Evolutionary conservation across 2,113 vertebrate species (phyloP).

Genomic region (Turdus rufiventris): DNA sequence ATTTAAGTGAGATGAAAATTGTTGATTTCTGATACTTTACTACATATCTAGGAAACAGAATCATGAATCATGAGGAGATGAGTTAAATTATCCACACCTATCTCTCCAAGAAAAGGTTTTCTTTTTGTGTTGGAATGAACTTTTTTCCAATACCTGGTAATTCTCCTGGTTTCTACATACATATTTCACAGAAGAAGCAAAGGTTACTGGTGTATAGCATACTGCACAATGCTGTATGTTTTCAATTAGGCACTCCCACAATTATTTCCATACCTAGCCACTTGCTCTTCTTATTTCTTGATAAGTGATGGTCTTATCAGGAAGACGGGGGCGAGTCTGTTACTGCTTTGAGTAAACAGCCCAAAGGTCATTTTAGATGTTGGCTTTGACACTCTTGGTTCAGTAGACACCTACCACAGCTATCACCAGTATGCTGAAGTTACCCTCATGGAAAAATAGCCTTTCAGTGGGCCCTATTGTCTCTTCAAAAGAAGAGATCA

Average conservation of each 20-base stretch:
- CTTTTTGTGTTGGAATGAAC: background rate
- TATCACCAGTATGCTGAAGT: background rate
- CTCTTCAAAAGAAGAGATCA: background rate
- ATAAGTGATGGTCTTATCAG: slow-evolving; percentile 56
- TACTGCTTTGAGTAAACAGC: slow-evolving; percentile 63
- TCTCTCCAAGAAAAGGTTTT: background rate
- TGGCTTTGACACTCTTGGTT: slow-evolving; percentile 51
- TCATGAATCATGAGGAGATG: background rate
- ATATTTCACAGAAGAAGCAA: slow-evolving; percentile 31
- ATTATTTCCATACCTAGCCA: slow-evolving; percentile 58
- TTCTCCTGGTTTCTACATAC: background rate
- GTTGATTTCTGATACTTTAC: background rate
- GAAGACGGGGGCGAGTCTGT: slow-evolving; percentile 61
- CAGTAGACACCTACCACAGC: slow-evolving; percentile 39
- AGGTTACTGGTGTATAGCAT: background rate
- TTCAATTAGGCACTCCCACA: slow-evolving; percentile 58
- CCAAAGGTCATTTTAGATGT: slow-evolving; percentile 66
- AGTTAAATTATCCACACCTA: background rate
- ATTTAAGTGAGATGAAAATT: background rate
- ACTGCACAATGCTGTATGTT: background rate
- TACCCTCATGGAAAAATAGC: slow-evolving; percentile 28
- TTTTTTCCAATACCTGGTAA: background rate
- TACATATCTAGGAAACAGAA: background rate
- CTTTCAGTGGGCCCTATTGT: background rate
- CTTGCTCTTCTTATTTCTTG: slow-evolving; percentile 63